Evolutionary conservation across 2,797 vertebrate genomes (phyloP), one percentile per base, ranked within the genome.

Genomic region (Antrozous pallidus): DNA sequence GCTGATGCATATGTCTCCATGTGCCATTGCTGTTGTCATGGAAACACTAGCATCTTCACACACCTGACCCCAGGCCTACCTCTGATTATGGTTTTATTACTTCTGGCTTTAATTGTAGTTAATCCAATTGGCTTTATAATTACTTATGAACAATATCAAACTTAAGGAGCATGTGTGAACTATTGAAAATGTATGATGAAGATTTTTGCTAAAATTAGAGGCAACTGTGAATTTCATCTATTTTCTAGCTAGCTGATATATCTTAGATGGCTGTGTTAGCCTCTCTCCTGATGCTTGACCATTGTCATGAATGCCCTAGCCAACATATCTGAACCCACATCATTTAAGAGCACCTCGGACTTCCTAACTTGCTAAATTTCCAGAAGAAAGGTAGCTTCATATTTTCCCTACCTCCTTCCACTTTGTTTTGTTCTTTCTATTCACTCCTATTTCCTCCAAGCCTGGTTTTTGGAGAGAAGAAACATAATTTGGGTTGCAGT

Each of bases 101-200:
- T 69, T 87, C 42, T 77, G 28, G 17, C 47, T 94, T 94, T 81
- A 73, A 38, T 12, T 88, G 17, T 8, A 65, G 22, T 54, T 79
- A 86, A 75, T 90, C 5, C 42, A 91, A 42, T 65, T 81, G 65
- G 3, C 54, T 89, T 94, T 75, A 65, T 65, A 38, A 79, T 63
- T 95, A 79, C 74, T 81, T 80, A 31, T 84, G 40, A 88, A 17
- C 20, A 49, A 96, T 90, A 69, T 61, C 4, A 93, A 92, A 90
- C 69, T 61, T 47, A 81, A 95, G 83, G 8, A 42, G 2, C 80
- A 47, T 8, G 17, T 71, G 42, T n/a, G 22, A 82, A 77, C 11
- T 91, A 49, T 18, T 79, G 17, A 90, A 93, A 79, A 65, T 67
- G 38, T 51, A 83, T 70, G n/a, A 61, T 47, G 5, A 18, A 81